phyloP scores from a whole-genome alignment of 2,797 vertebrate species.

The Allobates femoralis region DNA sequence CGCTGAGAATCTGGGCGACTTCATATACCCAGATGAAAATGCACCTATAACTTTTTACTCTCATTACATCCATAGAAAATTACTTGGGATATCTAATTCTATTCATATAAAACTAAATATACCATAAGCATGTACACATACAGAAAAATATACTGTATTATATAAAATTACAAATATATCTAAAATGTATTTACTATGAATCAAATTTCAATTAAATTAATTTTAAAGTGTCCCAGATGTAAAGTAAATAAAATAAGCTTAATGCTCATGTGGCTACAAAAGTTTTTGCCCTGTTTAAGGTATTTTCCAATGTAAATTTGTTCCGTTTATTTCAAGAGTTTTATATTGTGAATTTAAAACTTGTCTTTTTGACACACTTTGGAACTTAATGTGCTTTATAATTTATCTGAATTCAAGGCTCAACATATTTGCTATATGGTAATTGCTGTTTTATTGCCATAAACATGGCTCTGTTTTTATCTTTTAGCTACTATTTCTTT shows the following conservation, averaged over 20 bases:
- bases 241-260: neutral
- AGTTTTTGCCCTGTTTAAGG: neutral
- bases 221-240: neutral
- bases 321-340: neutral
- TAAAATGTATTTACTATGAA: neutral
- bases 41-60: too few species aligned
- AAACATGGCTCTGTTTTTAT: slow-evolving; percentile 49
- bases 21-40: too few species aligned
- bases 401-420: slow-evolving; percentile 35
- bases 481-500: slow-evolving; percentile 24
- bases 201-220: neutral
- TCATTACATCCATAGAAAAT: neutral
- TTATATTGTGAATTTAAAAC: neutral
- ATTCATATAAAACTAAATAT: neutral
- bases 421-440: slow-evolving; percentile 27
- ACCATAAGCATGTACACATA: neutral
- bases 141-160: neutral
- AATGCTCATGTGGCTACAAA: neutral
- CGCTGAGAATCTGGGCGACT: too few species aligned
- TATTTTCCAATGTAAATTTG: neutral
- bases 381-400: slow-evolving; percentile 25
- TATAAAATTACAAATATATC: neutral
- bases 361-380: slow-evolving; percentile 26
- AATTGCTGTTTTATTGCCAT: slow-evolving; percentile 46
- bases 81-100: neutral